Evolutionary conservation across 2,888 invertebrate genomes (phyloP).

Genomic region (Caenorhabditis japonica): DNA sequence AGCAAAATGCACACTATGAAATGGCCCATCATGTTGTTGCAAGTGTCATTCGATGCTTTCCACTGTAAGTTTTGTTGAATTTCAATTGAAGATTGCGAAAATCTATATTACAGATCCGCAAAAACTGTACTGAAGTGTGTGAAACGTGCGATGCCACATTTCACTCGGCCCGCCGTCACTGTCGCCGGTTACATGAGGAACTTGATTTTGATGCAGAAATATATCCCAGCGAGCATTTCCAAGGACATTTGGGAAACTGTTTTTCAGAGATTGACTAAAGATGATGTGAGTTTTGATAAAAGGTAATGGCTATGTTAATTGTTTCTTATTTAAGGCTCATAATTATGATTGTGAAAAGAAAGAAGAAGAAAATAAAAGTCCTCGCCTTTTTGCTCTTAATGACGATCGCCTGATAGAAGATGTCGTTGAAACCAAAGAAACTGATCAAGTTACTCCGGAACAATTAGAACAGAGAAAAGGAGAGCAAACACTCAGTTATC

Average conservation of each 20-base stretch:
- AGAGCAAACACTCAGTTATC: slow-evolving; percentile 19
- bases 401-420: slow-evolving; percentile 42
- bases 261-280: slow-evolving; percentile 53
- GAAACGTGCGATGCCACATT: slow-evolving; percentile 45
- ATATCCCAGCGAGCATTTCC: slow-evolving; percentile 50
- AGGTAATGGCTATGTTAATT: too few relatives aligned
- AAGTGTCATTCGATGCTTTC: slow-evolving; percentile 55
- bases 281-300: slow-evolving; percentile 57
- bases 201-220: slow-evolving; percentile 56
- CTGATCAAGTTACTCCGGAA: slow-evolving; percentile 9
- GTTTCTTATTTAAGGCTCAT: too few relatives aligned
- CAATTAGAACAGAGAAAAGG: slow-evolving; percentile 27
- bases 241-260: slow-evolving; percentile 62
- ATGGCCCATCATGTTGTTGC: slow-evolving; percentile 56
- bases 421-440: slow-evolving; percentile 14
- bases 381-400: slow-evolving; percentile 40
- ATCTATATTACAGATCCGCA: slow-evolving; percentile 39
- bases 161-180: slow-evolving; percentile 24
- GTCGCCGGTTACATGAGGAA: slow-evolving; percentile 49
- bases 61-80: slow-evolving; percentile 47
- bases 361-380: slow-evolving; percentile 39
- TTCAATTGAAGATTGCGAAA: neutral
- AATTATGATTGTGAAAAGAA: slow-evolving; percentile 33
- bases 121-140: slow-evolving; percentile 47
- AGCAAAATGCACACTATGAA: slow-evolving; percentile 42